phyloP scores from a whole-genome alignment of 2,888 invertebrate genomes.

The Muschampia plurimacula region DNA sequence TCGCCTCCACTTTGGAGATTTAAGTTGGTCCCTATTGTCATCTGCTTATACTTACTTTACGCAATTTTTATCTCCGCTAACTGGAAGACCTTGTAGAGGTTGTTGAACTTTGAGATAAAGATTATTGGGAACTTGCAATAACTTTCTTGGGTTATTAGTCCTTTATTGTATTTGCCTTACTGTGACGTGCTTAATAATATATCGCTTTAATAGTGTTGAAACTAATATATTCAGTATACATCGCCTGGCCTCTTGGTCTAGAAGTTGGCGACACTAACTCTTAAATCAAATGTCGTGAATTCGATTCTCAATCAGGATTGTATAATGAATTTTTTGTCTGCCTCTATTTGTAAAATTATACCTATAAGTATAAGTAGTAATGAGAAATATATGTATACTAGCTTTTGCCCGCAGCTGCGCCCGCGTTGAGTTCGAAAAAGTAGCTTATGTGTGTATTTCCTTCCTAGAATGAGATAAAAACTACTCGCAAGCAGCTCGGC shows the following conservation, averaged over 20 bases:
- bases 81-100: not conserved
- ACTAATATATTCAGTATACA: not conserved
- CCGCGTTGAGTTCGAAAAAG: too few relatives aligned
- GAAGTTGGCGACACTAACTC: not conserved
- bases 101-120: constrained; percentile 6
- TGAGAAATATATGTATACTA: too few relatives aligned
- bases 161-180: not conserved
- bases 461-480: too few relatives aligned
- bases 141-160: not conserved
- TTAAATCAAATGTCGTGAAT: too few relatives aligned
- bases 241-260: too few relatives aligned
- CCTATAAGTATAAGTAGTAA: too few relatives aligned
- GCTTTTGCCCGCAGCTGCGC: too few relatives aligned
- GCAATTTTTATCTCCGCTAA: not conserved
- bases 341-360: too few relatives aligned
- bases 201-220: too few relatives aligned
- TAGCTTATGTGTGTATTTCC: too few relatives aligned
- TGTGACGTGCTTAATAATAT: not conserved
- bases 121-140: not conserved
- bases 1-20: not conserved
- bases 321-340: not conserved
- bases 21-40: not conserved
- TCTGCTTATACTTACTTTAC: not conserved
- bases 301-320: not conserved
- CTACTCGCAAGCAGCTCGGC: too few relatives aligned